Base-by-base conservation (phyloP, 2,113 vertebrate genomes). In the Tiliqua scincoides region DNA sequence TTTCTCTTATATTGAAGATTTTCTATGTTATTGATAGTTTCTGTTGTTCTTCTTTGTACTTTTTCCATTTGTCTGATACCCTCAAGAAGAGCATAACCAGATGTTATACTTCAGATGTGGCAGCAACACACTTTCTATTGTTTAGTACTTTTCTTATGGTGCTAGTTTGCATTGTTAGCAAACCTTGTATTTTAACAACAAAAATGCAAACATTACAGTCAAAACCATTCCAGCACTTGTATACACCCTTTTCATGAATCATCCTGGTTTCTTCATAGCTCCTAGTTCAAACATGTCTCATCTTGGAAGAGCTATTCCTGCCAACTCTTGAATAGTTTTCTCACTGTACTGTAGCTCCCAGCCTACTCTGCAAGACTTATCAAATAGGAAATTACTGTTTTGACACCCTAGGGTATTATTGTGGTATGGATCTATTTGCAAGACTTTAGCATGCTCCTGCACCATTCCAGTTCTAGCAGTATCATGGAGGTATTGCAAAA, bases 241-340 rank as follows among this genome's bases (percentile, higher is more conserved):
- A 11, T 85, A 80, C 82, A 14, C 67, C 1, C 52, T 20, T 57
- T 67, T 40, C 82, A 18, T 30, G 57, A 25, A 77, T 62, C 84
- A 25, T 32, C 86, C 59, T 80, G 81, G 30, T 92, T 92, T 94
- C 86, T 75, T 63, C 91, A 91, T 32, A 92, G 84, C 15, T 65
- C 17, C 37, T 90, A 35, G 88, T 89, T 89, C 82, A 59, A 89
- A 91, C 86, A 32, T 91, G 87, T 32, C 65, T 43, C 23, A 6
- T 90, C 83, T 35, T 12, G 62, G n/a, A 91, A 65, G 30, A 25
- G 20, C 59, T 85, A 71, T 85, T 89, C 84, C 67, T 70, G 14
- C 14, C 21, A 82, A 11, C 82, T 88, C n/a, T 80, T 80, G 7
- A 37, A 23, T 30, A 30, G 40, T 23, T 75, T 92, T 82, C 79